Evolutionary conservation across 2,113 vertebrate genomes (phyloP).

Genomic region (Bostrychus sinensis): DNA sequence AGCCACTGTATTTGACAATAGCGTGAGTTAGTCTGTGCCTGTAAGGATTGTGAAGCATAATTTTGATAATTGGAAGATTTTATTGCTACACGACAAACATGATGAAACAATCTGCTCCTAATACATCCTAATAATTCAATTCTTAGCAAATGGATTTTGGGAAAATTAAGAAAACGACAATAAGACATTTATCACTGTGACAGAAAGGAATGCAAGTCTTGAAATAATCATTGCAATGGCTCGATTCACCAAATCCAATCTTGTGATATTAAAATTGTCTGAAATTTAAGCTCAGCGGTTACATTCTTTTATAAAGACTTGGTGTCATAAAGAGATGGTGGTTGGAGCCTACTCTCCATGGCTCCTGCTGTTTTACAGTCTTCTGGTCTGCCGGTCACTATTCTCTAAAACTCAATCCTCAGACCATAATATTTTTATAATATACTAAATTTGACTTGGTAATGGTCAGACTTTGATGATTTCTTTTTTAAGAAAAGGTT

Average conservation of each 20-base stretch:
- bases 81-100: conserved; percentile 29
- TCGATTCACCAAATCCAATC: conserved; percentile 40
- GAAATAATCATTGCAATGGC: conserved; percentile 56
- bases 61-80: not conserved
- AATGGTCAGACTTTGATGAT: too few relatives aligned
- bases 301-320: conserved; percentile 39
- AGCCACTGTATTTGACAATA: too few relatives aligned
- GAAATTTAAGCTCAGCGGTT: conserved; percentile 24
- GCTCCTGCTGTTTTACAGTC: conserved; percentile 21
- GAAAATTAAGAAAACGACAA: conserved; percentile 26
- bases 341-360: conserved; percentile 26
- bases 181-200: conserved; percentile 64
- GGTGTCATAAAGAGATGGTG: conserved; percentile 32
- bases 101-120: conserved; percentile 39
- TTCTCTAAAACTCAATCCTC: conserved; percentile 8
- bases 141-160: conserved; percentile 17
- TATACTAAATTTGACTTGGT: not conserved
- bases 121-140: conserved; percentile 50
- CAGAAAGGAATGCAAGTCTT: conserved; percentile 48
- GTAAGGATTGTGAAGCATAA: conserved; percentile 8
- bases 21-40: not conserved
- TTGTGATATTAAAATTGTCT: conserved; percentile 13
- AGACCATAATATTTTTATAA: conserved; percentile 9
- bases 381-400: conserved; percentile 11
- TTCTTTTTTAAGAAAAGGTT: too few relatives aligned